Conservation (phyloP, 2,888 invertebrate genomes). For the Drosophila neotestacea region DNA sequence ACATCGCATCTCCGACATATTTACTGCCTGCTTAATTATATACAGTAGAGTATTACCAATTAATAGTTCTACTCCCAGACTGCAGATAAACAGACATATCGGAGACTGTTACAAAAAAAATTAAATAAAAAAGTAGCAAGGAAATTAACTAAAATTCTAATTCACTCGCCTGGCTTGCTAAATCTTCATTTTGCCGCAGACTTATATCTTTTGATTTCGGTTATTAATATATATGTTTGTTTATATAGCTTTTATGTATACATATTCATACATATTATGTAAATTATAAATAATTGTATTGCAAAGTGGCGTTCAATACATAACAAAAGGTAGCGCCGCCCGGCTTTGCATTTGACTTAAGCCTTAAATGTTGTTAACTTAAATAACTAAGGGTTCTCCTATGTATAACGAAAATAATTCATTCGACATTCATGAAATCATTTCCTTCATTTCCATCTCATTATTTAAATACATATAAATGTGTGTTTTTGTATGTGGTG, state of each 20-base stretch:
- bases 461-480: constrained; percentile 39
- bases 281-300: constrained; percentile 73
- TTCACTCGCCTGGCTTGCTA: constrained; percentile 51
- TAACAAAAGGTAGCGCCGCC: constrained; percentile 63
- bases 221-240: constrained; percentile 50
- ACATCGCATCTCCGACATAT: constrained; percentile 43
- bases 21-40: constrained; percentile 45
- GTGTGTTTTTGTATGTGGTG: constrained; percentile 31
- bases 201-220: constrained; percentile 67
- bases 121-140: constrained; percentile 2
- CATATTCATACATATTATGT: constrained; percentile 46
- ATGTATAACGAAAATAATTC: constrained; percentile 37
- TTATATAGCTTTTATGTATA: constrained; percentile 30
- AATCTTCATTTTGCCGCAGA: constrained; percentile 39
- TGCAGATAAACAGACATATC: constrained; percentile 28
- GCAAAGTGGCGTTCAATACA: constrained; percentile 68
- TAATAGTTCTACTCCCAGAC: constrained; percentile 12
- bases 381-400: constrained; percentile 44
- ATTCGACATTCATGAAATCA: constrained; percentile 31
- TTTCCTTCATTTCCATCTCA: constrained; percentile 25
- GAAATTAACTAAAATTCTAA: constrained; percentile 53
- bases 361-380: constrained; percentile 71
- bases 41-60: constrained; percentile 3
- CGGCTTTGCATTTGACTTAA: constrained; percentile 76
- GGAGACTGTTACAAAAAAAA: constrained; percentile 4